These are phyloP conservation scores for Donacobius atricapilla DNA, from an alignment of 2,113 vertebrate genomes.

Conservation along the genomic window DNA sequence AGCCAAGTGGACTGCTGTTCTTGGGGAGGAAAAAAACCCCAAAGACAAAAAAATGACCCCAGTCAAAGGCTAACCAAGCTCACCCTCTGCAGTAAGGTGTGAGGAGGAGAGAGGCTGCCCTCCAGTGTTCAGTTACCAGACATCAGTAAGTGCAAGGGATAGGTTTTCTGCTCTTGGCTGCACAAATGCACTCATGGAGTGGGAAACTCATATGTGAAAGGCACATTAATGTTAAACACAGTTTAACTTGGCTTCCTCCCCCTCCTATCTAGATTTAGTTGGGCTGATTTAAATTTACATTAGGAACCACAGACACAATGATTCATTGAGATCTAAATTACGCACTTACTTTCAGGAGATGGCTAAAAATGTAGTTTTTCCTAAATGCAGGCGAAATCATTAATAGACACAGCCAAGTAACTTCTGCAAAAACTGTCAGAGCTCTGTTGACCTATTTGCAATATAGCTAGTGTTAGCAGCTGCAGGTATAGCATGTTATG, in stretches of 20 bases:
- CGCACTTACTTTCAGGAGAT: not conserved
- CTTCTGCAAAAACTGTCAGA: not conserved
- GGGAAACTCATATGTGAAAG: not conserved
- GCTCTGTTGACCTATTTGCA: not conserved
- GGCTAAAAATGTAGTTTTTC: not conserved
- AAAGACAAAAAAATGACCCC: fast-evolving
- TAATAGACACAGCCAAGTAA: not conserved
- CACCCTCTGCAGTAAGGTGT: not conserved
- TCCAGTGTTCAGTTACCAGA: not conserved
- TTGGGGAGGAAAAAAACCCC: fast-evolving
- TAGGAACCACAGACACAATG: not conserved
- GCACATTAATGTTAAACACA: not conserved
- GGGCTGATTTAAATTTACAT: not conserved
- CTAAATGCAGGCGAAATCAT: not conserved
- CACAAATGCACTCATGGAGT: fast-evolving
- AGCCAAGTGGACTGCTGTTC: not conserved
- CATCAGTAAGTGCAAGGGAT: not conserved
- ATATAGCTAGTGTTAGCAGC: not conserved
- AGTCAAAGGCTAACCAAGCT: not conserved
- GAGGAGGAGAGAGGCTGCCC: not conserved
- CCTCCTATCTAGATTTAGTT: not conserved
- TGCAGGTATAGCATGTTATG: not conserved
- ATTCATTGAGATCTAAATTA: not conserved
- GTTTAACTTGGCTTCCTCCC: not conserved
- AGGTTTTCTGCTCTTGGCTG: not conserved